phyloP scores from a whole-genome alignment of 35 echinoderm and acorn worm genomes.

The Apostichopus parvimensis region DNA sequence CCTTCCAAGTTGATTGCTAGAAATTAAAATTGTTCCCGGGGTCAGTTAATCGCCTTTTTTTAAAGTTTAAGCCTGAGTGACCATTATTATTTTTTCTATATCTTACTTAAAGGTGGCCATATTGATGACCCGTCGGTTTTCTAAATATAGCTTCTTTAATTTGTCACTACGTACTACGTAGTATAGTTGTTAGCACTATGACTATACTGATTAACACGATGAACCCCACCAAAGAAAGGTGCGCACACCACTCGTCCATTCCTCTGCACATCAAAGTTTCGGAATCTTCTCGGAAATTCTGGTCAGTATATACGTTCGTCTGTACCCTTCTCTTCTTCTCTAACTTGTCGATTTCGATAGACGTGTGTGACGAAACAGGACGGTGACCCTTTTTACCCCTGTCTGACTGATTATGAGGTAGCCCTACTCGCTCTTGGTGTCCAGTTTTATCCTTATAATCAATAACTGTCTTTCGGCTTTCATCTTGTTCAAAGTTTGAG shows the following conservation, averaged over 20 bases:
- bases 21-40: no score
- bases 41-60: no score
- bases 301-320: background rate
- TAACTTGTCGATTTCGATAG: background rate
- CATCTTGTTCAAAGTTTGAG: background rate
- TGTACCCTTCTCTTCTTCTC: background rate
- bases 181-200: background rate
- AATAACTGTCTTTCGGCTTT: background rate
- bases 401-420: no score
- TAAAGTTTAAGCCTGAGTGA: no score
- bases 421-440: no score
- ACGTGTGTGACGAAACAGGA: background rate
- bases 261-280: background rate
- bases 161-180: background rate
- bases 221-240: background rate
- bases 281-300: background rate
- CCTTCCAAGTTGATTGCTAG: no score
- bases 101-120: no score
- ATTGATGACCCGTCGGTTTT: no score
- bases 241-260: constrained; percentile 2
- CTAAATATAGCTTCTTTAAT: no score
- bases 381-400: background rate
- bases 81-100: no score
- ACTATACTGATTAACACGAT: background rate
- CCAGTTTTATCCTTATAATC: no score